Percentiles rank a stretch among this genome's conserved stretches.
Conservation (phyloP, 2,113 vertebrate species). For the Heliornis fulica region DNA sequence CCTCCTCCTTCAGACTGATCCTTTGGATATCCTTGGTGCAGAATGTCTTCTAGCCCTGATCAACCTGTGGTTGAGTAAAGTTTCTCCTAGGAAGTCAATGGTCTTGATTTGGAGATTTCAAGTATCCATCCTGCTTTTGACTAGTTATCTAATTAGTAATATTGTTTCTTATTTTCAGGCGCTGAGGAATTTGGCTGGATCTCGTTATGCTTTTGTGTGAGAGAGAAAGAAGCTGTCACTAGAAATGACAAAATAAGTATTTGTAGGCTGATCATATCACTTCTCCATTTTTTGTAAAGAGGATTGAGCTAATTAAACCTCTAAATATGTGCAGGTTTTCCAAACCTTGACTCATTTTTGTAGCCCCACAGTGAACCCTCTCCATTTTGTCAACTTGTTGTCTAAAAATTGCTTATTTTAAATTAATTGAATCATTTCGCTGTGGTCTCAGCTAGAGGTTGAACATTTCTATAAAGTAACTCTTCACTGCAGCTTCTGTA, state of each 20-base stretch:
- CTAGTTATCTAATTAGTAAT: neutral
- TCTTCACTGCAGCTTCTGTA: neutral
- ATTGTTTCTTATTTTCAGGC: neutral
- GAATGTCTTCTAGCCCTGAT: neutral
- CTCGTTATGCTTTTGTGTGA: neutral
- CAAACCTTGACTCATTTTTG: neutral
- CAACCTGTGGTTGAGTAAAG: neutral
- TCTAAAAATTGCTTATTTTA: neutral
- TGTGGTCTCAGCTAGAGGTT: neutral
- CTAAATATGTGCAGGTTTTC: neutral
- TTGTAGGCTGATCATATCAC: neutral
- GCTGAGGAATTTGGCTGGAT: neutral
- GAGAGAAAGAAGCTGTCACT: neutral
- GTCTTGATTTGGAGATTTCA: neutral
- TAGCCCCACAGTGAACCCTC: neutral
- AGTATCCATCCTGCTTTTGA: neutral
- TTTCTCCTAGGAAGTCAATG: neutral
- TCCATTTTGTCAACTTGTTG: neutral
- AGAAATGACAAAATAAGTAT: neutral
- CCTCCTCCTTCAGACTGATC: neutral
- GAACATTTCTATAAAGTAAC: neutral
- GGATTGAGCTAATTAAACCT: slow-evolving; percentile 1
- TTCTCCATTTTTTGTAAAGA: slow-evolving; percentile 4
- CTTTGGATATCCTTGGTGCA: neutral
- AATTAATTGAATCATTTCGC: neutral